These are phyloP conservation scores for Archilochus colubris DNA, from an alignment of 2,113 vertebrate species.

Conservation along the genomic window DNA sequence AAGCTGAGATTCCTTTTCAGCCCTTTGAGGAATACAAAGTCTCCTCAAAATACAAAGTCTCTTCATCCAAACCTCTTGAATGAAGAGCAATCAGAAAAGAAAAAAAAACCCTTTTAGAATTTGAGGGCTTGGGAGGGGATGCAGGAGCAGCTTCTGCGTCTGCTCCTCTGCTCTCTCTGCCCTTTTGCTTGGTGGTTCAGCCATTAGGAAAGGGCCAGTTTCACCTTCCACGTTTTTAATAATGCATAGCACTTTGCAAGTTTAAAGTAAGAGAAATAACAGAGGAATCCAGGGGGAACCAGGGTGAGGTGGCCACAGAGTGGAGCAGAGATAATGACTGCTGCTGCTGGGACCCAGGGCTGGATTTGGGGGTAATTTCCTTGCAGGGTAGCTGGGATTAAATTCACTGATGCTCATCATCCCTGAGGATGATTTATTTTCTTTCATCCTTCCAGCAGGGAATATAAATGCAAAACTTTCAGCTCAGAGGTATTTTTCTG, in stretches of 20 bases:
- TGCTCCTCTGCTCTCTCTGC: not conserved
- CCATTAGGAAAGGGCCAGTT: not conserved
- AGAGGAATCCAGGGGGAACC: fast-evolving
- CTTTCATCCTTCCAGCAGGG: not conserved
- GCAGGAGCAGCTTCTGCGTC: not conserved
- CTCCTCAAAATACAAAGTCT: too few species aligned
- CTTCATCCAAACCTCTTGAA: not conserved
- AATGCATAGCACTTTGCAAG: not conserved
- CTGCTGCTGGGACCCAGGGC: not conserved
- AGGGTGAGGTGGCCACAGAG: fast-evolving
- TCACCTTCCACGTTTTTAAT: not conserved
- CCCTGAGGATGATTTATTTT: not conserved
- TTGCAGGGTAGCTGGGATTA: not conserved
- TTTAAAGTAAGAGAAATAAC: not conserved
- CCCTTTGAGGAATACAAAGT: not conserved
- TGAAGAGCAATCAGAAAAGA: not conserved
- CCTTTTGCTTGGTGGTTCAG: not conserved
- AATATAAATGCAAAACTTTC: not conserved
- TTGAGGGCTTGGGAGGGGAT: not conserved
- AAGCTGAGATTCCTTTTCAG: not conserved
- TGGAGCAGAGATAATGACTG: not conserved
- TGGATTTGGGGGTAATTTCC: not conserved
- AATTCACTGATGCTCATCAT: not conserved
- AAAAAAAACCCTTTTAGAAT: not conserved
- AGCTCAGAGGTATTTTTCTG: not conserved